Evolutionary conservation across 2,797 vertebrate genomes (phyloP), one percentile per base, ranked within the genome.

Genomic region (Acestrorhynchus altus): DNA sequence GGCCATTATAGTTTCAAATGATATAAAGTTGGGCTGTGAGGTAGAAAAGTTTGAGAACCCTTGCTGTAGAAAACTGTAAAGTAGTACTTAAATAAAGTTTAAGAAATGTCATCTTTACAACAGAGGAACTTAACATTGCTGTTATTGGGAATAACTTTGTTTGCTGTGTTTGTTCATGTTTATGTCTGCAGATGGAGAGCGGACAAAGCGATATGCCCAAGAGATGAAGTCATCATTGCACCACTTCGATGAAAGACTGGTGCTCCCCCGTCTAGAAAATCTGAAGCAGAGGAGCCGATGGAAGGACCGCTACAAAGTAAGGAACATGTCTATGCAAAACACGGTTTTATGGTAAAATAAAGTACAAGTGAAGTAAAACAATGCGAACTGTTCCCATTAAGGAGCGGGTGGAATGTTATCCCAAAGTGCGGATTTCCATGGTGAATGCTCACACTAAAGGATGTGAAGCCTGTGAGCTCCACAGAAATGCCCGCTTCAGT

Each of bases 331-430:
- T 65, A 0, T 0, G 8, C 7, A 24, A 52, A 63, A 28, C 11
- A n/a, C 16, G 15, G 12, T 8, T 56, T n/a, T 46, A 18, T 4
- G 5, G 26, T 31, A 35, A 35, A 35, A 18, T 35, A 26, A 31
- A 24, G 10, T 13, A 26, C 12, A 11, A 57, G 31, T 13, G 6
- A 57, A 26, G 18, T 31, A 31, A 1, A 35, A 26, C 57, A 44
- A 1, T 13, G 0, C 56, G 46, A 3, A 49, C 64, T 49, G 86
- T 31, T 60, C n/a, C 57, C 15, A 0, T 15, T 66, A 18, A 96
- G 95, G 92, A 95, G 35, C 92, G 94, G 40, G 91, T 96, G 35
- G 91, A 95, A 88, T 92, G 88, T 87, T 96, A 96, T 73, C 94
- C 94, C 65, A n/a, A 87, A 24, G 83, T 94, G 78, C 61, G 0